Base-by-base conservation (phyloP, 2,888 invertebrate genomes). In the Drosophila birchii region DNA sequence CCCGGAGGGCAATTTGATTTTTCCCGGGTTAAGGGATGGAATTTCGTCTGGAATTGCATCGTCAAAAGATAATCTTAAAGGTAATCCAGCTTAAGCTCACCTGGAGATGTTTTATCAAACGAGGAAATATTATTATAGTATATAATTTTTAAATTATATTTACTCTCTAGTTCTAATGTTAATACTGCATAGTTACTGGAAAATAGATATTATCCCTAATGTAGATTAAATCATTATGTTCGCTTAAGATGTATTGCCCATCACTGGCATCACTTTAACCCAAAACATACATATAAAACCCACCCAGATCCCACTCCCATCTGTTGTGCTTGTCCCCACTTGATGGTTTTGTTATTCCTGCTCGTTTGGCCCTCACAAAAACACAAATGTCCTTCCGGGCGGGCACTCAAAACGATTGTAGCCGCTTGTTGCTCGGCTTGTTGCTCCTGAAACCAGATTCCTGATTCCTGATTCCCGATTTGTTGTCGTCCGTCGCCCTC, bases 341-440 rank as follows among this genome's bases (percentile, higher is more conserved):
- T 71, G 47, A 51, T 59, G 47, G 56, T 63, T 55, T 47, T 56
- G 64, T 67, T 56, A 44, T 67, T 70, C 43, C 58, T 44, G 47
- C 44, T 20, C 41, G 36, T 43, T 47, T 39, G 32, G 45, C 8
- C 49, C 45, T 51, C 54, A 39, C 39, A 16, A 49, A 49, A 68
- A 60, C 53, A 53, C 66, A 66, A 63, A 60, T 75, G 73, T 78
- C 79, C 88, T 86, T 84, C 68, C 81, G 73, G 86, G 76, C 69
- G 73, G 62, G 60, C 63, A 43, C 61, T 53, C 44, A 66, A 60
- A 69, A 61, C 74, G 76, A 74, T 74, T 78, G 76, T 56, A 68
- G 70, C 66, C 56, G 47, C 54, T 57, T 75, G 70, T 74, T 78
- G 69, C 76, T 83, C 69, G 75, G 64, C 72, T 78, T 76, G 57